Conservation (phyloP, 1,140 invertebrate species). For the Drosophila grimshawi region DNA sequence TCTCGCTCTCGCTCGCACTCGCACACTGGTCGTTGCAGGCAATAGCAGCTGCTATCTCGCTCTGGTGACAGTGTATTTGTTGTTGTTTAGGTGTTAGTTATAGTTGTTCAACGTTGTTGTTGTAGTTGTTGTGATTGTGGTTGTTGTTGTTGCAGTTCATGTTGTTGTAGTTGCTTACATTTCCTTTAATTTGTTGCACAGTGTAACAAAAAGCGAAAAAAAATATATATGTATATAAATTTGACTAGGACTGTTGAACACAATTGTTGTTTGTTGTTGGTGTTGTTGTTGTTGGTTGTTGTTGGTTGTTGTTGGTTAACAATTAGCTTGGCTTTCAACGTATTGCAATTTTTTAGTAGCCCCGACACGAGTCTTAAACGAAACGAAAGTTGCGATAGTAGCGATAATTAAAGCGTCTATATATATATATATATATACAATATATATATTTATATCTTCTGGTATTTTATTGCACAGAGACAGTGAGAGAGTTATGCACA, state of each 20-base stretch:
- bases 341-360: slow-evolving; percentile 41
- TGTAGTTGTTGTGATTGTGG: slow-evolving; percentile 8
- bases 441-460: slow-evolving; percentile 13
- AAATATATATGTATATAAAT: slow-evolving; percentile 25
- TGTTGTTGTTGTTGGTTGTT: slow-evolving; percentile 22
- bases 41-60: slow-evolving; percentile 29
- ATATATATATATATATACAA: slow-evolving; percentile 16
- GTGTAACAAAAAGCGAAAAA: slow-evolving; percentile 40
- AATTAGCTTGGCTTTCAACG: slow-evolving; percentile 7
- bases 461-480: slow-evolving; percentile 57
- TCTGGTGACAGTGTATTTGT: slow-evolving; percentile 30
- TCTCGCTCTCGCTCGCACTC: slow-evolving; percentile 15
- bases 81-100: slow-evolving; percentile 22
- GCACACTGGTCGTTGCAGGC: slow-evolving; percentile 1
- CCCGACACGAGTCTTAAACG: slow-evolving; percentile 37
- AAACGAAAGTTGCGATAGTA: slow-evolving; percentile 36
- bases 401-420: slow-evolving; percentile 21
- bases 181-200: slow-evolving; percentile 15
- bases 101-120: slow-evolving; percentile 13
- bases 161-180: slow-evolving; percentile 15
- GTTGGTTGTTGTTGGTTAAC: slow-evolving; percentile 8
- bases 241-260: slow-evolving; percentile 49
- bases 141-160: slow-evolving; percentile 14
- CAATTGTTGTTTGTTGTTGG: slow-evolving; percentile 26
- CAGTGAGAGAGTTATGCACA: slow-evolving; percentile 23